Conservation (phyloP, 2,888 invertebrate genomes). For the Danaus chrysippus region DNA sequence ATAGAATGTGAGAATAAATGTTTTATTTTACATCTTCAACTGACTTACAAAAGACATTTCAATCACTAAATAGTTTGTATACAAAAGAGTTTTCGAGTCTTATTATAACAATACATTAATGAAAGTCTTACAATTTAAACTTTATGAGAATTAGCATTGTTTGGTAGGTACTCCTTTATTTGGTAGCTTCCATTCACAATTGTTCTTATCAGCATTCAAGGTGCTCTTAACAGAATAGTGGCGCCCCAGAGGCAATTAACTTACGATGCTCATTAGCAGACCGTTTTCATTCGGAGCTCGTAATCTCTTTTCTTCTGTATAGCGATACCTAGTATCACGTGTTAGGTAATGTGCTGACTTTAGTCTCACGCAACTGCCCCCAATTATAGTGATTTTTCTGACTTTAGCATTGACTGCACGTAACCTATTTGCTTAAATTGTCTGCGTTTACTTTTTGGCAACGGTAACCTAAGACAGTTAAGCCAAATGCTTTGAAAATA, state of each 20-base stretch:
- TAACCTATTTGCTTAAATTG: slow-evolving; percentile 42
- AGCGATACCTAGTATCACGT: slow-evolving; percentile 48
- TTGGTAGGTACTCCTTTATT: slow-evolving; percentile 2
- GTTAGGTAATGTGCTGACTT: slow-evolving; percentile 58
- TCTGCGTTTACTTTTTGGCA: slow-evolving; percentile 35
- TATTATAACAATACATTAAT: background rate
- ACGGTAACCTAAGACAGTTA: slow-evolving; percentile 4
- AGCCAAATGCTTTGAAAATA: background rate
- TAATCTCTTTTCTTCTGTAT: slow-evolving; percentile 60
- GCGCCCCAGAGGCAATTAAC: slow-evolving; percentile 56
- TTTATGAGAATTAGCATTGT: slow-evolving; percentile 1
- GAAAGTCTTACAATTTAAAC: background rate
- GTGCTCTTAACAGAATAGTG: slow-evolving; percentile 45
- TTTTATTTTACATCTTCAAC: too few species aligned
- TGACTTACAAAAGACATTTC: too few species aligned
- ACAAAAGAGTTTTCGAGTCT: background rate
- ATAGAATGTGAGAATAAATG: too few species aligned
- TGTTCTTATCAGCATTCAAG: slow-evolving; percentile 58
- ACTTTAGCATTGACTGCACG: slow-evolving; percentile 44
- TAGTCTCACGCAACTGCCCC: slow-evolving; percentile 39
- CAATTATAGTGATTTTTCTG: slow-evolving; percentile 44
- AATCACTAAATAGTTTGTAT: too few species aligned
- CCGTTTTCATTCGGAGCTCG: slow-evolving; percentile 65
- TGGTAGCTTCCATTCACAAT: slow-evolving; percentile 35
- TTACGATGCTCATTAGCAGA: slow-evolving; percentile 66